Conservation (phyloP, 2,113 vertebrate species). For the Percina caprodes region DNA sequence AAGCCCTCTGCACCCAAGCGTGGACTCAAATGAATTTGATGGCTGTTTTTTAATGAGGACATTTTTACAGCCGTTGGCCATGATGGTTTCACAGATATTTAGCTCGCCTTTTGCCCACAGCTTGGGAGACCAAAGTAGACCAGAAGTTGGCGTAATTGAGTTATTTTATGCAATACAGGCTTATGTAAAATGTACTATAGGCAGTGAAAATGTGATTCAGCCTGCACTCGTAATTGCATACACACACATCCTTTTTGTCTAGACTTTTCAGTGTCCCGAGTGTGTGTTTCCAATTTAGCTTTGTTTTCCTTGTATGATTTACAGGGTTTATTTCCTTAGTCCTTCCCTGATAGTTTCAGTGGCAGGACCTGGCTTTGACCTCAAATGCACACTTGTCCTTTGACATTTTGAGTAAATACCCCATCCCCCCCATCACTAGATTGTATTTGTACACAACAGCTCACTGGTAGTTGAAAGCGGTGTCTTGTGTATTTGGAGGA, state of each 20-base stretch:
- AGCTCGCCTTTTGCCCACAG: constrained; percentile 68
- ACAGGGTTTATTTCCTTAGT: constrained; percentile 57
- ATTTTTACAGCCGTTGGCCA: constrained; percentile 83
- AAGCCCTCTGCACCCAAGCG: constrained; percentile 73
- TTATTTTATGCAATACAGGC: constrained; percentile 75
- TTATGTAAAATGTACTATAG: constrained; percentile 69
- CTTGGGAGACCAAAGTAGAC: constrained; percentile 65
- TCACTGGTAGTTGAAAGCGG: constrained; percentile 59
- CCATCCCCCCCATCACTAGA: constrained; percentile 31
- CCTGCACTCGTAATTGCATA: constrained; percentile 57
- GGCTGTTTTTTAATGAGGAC: constrained; percentile 81
- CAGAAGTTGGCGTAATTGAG: constrained; percentile 71
- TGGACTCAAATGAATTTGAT: constrained; percentile 76
- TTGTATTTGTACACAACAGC: constrained; percentile 67
- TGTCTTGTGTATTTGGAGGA: constrained; percentile 70
- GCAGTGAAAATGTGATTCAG: constrained; percentile 70
- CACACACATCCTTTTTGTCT: constrained; percentile 71
- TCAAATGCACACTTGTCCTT: constrained; percentile 67
- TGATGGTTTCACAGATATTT: constrained; percentile 78
- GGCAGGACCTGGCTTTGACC: constrained; percentile 62
- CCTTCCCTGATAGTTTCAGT: constrained; percentile 43
- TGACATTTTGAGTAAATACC: constrained; percentile 63
- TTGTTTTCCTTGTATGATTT: constrained; percentile 70
- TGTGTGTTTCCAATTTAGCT: constrained; percentile 69
- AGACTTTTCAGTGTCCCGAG: constrained; percentile 57